A percentile compares a stretch with the other conserved stretches of the same genome.
Evolutionary conservation across 2,888 invertebrate species (phyloP).

Genomic region (Apodemia hepburni): DNA sequence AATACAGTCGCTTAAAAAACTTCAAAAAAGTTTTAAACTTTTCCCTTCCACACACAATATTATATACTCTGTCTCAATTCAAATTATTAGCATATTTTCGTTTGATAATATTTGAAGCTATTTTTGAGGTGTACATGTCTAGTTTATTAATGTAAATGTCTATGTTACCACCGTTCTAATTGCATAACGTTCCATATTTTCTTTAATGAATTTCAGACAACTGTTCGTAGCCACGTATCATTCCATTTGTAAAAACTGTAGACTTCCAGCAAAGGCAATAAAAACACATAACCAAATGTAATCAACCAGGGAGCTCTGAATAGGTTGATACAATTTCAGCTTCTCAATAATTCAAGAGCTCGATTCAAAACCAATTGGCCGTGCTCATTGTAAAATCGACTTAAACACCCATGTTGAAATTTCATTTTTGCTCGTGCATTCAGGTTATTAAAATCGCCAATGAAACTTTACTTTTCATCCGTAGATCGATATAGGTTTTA

Average conservation of each 20-base stretch:
- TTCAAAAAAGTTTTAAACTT: too few relatives aligned
- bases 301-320: conserved; percentile 23
- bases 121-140: too few relatives aligned
- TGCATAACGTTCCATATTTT: too few relatives aligned
- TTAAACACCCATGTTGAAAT: conserved; percentile 21
- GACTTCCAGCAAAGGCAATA: conserved; percentile 7
- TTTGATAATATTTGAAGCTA: too few relatives aligned
- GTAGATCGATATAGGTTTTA: background rate
- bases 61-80: too few relatives aligned
- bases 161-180: too few relatives aligned
- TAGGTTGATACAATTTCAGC: conserved; percentile 29
- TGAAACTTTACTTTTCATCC: conserved; percentile 20
- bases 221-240: background rate
- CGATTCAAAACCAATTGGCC: conserved; percentile 26
- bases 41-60: too few relatives aligned
- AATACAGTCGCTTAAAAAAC: too few relatives aligned
- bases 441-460: conserved; percentile 26
- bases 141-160: too few relatives aligned
- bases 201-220: background rate
- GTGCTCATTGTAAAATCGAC: conserved; percentile 24
- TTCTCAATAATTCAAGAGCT: conserved; percentile 30
- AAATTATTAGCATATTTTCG: too few relatives aligned
- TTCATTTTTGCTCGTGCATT: conserved; percentile 20
- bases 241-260: conserved; percentile 1
- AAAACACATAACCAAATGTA: conserved; percentile 10